Base-by-base conservation (phyloP, 92 coral and sea anemone species). In the Heliopora coerulea region DNA sequence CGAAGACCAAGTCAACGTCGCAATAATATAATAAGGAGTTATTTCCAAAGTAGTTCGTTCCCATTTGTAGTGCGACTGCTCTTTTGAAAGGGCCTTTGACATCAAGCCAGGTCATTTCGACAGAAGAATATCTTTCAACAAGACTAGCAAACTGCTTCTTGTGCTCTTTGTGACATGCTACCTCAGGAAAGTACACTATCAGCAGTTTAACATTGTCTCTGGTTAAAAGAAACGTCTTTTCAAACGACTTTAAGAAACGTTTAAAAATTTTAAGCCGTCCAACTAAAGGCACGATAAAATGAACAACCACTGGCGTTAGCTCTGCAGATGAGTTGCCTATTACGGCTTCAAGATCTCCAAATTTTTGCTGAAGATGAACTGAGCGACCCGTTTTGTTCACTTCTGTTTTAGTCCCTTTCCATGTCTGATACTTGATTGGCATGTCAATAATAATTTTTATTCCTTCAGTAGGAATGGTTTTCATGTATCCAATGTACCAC, bases 391-490 rank as follows among this genome's bases (percentile, higher is more conserved):
- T 18, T 18, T 49, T 48, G n/a, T 46, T 70, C 0, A 54, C 33
- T 14, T 32, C 21, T 1, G 19, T 31, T 3, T 31, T 49, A 21
- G 23, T 17, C 52, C 2, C 52, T 14, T 70, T 13, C 8, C 62
- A 96, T 2, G 91, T 86, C 62, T 95, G 96, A 65, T 95, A 90
- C 80, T 90, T 95, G 91, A 87, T 95, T 29, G 82, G 80, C 89
- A 95, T 85, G 48, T 90, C 91, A 83, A 95, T 68, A 70, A 88
- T 68, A 78, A 87, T 90, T 87, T 95, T 96, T 0, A 88, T 84
- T 4, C 96, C 96, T 24, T 78, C 75, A 10, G 81, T 79, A 13
- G 99, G 99, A 70, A 90, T 91, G 27, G 90, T 86, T 41, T 96
- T 80, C 32, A 95, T 90, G 77, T 95, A 95, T 13, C 99, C 99